phyloP scores from a whole-genome alignment of 2,113 vertebrate genomes.

The Podilymbus podiceps region DNA sequence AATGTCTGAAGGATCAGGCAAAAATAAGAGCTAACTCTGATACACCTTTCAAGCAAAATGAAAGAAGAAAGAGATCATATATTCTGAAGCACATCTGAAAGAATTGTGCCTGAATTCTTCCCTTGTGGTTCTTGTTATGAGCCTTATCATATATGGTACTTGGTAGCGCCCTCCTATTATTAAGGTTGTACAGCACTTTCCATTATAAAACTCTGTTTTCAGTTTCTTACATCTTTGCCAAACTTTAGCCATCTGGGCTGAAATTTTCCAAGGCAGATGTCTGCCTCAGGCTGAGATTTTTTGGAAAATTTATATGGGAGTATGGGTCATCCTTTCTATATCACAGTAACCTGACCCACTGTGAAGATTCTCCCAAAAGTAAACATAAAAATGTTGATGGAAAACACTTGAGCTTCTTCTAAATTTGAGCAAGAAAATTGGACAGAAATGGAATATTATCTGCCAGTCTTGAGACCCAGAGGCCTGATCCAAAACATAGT shows the following conservation, averaged over 20 bases:
- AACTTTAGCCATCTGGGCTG: constrained; percentile 6
- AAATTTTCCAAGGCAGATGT: constrained; percentile 5
- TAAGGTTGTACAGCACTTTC: background rate
- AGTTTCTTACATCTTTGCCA: background rate
- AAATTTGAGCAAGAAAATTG: constrained; percentile 1
- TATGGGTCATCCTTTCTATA: constrained; percentile 19
- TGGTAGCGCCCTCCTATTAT: background rate
- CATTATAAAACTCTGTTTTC: background rate
- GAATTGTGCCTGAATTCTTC: background rate
- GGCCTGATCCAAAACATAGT: background rate
- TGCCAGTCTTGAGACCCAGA: background rate
- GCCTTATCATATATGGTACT: background rate
- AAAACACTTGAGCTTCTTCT: constrained; percentile 16
- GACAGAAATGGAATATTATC: background rate
- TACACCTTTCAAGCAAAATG: background rate
- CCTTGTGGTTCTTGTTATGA: background rate
- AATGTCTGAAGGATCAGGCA: background rate
- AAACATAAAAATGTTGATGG: constrained; percentile 17
- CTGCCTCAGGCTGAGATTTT: background rate
- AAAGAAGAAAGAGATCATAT: background rate
- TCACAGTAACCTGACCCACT: constrained; percentile 1
- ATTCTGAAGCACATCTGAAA: background rate
- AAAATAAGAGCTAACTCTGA: background rate
- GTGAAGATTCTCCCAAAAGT: constrained; percentile 1
- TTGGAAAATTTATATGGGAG: background rate